Evolutionary conservation across 2,888 invertebrate species (phyloP).

Genomic region (Pseudococcus longispinus): DNA sequence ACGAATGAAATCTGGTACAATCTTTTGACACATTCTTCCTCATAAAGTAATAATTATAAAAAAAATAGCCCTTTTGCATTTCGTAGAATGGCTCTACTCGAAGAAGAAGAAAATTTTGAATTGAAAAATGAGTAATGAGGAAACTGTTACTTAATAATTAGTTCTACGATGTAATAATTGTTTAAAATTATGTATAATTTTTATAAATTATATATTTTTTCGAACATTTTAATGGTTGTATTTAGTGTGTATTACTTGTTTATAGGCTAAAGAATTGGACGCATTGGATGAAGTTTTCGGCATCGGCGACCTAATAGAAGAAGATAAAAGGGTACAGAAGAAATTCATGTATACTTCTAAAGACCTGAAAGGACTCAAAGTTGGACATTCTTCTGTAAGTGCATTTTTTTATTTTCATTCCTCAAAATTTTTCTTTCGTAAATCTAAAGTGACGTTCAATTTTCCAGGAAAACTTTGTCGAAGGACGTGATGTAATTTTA

Average conservation of each 20-base stretch:
- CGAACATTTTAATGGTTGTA: conserved; percentile 53
- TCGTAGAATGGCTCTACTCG: no score
- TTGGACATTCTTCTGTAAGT: conserved; percentile 78
- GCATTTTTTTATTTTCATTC: background rate
- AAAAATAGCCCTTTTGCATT: no score
- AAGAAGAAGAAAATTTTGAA: no score
- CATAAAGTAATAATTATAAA: no score
- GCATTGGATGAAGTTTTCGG: conserved; percentile 96
- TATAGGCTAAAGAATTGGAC: conserved; percentile 87
- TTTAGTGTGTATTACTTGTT: conserved; percentile 58
- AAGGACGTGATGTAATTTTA: conserved; percentile 84
- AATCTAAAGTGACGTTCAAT: conserved; percentile 52
- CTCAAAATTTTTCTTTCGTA: background rate
- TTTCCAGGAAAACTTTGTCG: conserved; percentile 68
- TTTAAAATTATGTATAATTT: conserved; percentile 39
- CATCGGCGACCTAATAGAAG: conserved; percentile 81
- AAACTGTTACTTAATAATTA: no score
- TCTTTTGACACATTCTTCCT: no score
- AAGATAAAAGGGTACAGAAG: conserved; percentile 72
- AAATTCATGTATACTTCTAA: conserved; percentile 72
- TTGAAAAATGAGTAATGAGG: no score
- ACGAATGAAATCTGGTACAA: no score
- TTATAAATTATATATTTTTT: conserved; percentile 51
- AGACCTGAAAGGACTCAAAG: conserved; percentile 81
- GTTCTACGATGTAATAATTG: background rate